Evolutionary conservation across 2,888 invertebrate genomes (phyloP).

Genomic region (Bruchidius siliquastri): DNA sequence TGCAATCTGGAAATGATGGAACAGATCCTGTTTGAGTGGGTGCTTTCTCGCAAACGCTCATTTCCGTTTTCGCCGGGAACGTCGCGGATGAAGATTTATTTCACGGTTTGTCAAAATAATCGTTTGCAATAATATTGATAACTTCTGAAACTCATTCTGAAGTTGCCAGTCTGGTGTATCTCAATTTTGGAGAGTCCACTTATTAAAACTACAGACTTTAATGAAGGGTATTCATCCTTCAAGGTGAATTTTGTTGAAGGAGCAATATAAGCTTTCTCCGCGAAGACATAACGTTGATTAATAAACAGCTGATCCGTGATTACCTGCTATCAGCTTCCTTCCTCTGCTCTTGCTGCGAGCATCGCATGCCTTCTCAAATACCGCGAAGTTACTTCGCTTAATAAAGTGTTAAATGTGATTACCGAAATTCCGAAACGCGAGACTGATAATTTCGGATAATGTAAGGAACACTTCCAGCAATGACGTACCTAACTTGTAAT

Average conservation of each 20-base stretch:
- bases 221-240: too few relatives aligned
- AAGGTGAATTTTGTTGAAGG: too few relatives aligned
- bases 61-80: neutral
- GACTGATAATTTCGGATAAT: neutral
- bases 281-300: too few relatives aligned
- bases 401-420: constrained; percentile 18
- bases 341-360: neutral
- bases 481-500: neutral
- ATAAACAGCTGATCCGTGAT: too few relatives aligned
- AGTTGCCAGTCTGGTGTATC: too few relatives aligned
- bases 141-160: too few relatives aligned
- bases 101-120: too few relatives aligned
- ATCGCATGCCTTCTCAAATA: neutral
- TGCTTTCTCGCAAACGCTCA: neutral
- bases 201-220: too few relatives aligned
- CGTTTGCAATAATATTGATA: too few relatives aligned
- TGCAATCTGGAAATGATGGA: neutral
- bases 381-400: constrained; percentile 13
- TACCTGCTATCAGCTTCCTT: neutral
- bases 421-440: constrained; percentile 13
- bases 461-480: neutral
- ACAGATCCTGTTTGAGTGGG: neutral
- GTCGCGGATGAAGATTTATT: neutral
- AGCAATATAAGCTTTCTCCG: too few relatives aligned
- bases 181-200: too few relatives aligned